Conservation (phyloP, 2,113 vertebrate genomes). For the Kryptolebias marmoratus region DNA sequence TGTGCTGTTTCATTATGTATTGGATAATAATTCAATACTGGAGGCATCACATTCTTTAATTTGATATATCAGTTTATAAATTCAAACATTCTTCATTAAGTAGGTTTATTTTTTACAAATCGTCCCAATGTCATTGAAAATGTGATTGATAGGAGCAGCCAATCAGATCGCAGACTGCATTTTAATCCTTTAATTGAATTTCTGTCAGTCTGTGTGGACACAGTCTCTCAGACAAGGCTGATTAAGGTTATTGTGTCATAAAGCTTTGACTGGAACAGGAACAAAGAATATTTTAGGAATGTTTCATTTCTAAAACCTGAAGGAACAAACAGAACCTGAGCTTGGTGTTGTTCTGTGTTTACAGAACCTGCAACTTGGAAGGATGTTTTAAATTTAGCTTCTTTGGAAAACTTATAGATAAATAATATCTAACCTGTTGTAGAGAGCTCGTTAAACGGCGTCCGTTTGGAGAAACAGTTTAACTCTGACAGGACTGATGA, state of each 20-base stretch:
- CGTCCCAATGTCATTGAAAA: neutral
- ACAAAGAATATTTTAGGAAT: neutral
- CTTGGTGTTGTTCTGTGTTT: too few species aligned
- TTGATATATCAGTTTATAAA: neutral
- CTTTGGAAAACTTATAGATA: too few species aligned
- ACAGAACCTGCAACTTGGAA: too few species aligned
- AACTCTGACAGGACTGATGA: too few species aligned
- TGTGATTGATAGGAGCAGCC: too few species aligned
- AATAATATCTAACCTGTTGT: too few species aligned
- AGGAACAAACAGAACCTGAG: neutral
- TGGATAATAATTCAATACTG: conserved; percentile 6
- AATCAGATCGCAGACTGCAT: too few species aligned
- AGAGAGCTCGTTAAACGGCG: too few species aligned
- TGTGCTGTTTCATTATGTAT: conserved; percentile 14
- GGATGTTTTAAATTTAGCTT: too few species aligned
- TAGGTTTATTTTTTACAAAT: too few species aligned
- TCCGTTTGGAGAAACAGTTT: too few species aligned
- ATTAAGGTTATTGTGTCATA: neutral
- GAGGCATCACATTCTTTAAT: conserved; percentile 1
- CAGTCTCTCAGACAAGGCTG: neutral
- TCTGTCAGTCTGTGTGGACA: neutral
- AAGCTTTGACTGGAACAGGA: neutral
- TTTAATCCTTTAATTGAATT: neutral
- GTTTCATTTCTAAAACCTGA: neutral
- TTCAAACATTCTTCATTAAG: too few species aligned